Base-by-base conservation (phyloP, 2,888 invertebrate genomes). In the Zonitis immaculata region DNA sequence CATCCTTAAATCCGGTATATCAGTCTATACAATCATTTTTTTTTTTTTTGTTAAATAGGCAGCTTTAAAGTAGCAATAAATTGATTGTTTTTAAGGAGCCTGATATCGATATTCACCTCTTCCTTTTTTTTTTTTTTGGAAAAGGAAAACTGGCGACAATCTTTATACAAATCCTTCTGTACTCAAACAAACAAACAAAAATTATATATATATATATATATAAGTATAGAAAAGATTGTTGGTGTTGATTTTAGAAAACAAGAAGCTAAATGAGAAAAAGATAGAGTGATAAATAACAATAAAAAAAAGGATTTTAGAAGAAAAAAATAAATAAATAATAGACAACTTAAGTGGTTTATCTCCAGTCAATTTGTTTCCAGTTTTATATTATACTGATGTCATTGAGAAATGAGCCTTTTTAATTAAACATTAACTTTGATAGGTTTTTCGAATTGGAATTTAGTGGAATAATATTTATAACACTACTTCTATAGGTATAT, bases 21-120 rank as follows among this genome's bases (percentile, higher is more conserved):
- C 55, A 51, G 54, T 54, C 51, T 51, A 57, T 49, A 50, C 57
- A 54, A 32, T 59, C 59, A 49, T n/a, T n/a, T n/a, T n/a, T n/a
- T n/a, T n/a, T n/a, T n/a, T n/a, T n/a, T n/a, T n/a, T n/a, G 46
- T 59, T 54, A 57, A 66, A 35, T 18, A 35, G 18, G 63, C 67
- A 58, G 67, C 65, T 66, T 64, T 60, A 49, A 65, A 68, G 68
- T 68, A 68, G 68, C 66, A 57, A 68, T 68, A 68, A 68, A 67
- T 68, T 66, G 66, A 66, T 61, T 64, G 67, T 66, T 66, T 66
- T 62, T 66, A n/a, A 65, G 60, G 59, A 61, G 64, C 66, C 61
- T 44, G 65, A 66, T 64, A 64, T 51, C 57, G 35, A 18, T 32
- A 32, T n/a, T n/a, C n/a, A n/a, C n/a, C n/a, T n/a, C n/a, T n/a